These are phyloP conservation scores for Azemiops feae DNA, from an alignment of 2,113 vertebrate species.

Conservation along the genomic window DNA sequence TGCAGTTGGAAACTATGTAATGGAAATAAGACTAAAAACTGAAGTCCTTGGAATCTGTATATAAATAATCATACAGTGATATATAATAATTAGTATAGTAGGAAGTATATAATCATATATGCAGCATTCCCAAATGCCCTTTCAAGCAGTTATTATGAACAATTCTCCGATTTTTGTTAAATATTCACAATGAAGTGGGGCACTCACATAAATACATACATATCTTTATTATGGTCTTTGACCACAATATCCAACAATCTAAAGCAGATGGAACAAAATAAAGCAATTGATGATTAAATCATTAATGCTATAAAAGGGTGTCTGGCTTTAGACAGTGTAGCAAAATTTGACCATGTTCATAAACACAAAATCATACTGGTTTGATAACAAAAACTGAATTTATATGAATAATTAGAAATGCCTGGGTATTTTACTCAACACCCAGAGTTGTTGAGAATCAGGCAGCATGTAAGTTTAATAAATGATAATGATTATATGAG, in stretches of 20 bases:
- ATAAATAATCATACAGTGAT: neutral
- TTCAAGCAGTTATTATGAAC: neutral
- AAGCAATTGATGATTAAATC: neutral
- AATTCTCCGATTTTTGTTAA: neutral
- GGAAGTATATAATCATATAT: neutral
- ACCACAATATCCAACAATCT: neutral
- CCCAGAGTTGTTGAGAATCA: neutral
- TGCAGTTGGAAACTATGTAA: neutral
- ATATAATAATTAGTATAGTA: neutral
- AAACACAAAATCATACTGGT: neutral
- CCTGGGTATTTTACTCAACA: neutral
- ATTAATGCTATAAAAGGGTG: neutral
- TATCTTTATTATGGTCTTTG: neutral
- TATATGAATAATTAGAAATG: neutral
- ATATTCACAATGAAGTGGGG: neutral
- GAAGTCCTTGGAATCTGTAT: neutral
- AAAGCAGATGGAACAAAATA: neutral
- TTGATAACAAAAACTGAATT: neutral
- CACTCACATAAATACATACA: neutral
- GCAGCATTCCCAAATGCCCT: neutral
- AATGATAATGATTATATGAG: neutral
- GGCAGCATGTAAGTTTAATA: neutral
- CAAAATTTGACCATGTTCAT: neutral
- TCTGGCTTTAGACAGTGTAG: neutral
- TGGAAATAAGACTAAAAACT: neutral